Percentiles rank a stretch among this genome's conserved stretches.
Evolutionary conservation across 2,797 vertebrate species (phyloP).

Genomic region (Todus mexicanus): DNA sequence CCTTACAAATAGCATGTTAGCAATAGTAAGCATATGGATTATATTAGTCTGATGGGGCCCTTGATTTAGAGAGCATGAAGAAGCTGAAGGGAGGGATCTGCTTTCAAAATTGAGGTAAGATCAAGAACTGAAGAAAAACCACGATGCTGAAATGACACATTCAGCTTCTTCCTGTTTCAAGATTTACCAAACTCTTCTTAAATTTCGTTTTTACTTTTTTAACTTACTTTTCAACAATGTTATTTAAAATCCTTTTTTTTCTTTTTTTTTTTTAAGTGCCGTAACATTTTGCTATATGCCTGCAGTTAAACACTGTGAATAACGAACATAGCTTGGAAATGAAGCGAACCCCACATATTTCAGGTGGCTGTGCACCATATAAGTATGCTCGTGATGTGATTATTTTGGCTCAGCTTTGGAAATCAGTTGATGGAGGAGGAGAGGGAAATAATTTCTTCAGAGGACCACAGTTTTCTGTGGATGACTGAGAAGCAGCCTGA

Average conservation of each 20-base stretch:
- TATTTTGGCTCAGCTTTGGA: slow-evolving; percentile 35
- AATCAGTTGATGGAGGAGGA: background rate
- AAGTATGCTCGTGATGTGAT: background rate
- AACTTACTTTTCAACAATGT: background rate
- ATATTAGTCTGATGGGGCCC: slow-evolving; percentile 19
- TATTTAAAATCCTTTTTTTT: background rate
- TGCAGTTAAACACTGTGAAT: background rate
- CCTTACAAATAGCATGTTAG: background rate
- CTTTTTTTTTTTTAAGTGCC: background rate
- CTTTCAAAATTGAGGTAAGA: slow-evolving; percentile 35
- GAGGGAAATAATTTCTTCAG: background rate
- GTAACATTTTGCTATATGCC: background rate
- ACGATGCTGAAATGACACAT: background rate
- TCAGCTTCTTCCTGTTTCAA: slow-evolving; percentile 8
- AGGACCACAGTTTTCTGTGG: background rate
- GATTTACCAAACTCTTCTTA: background rate
- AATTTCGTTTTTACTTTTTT: background rate
- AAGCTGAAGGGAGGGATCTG: slow-evolving; percentile 19
- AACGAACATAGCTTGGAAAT: slow-evolving; percentile 8
- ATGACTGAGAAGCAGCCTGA: background rate
- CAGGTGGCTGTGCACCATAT: background rate
- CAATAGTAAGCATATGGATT: slow-evolving; percentile 50
- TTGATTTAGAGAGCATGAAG: slow-evolving; percentile 42
- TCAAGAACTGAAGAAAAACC: slow-evolving; percentile 1
- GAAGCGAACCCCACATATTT: background rate